These are phyloP conservation scores for Cairina moschata DNA, from an alignment of 2,113 vertebrate species.

Conservation along the genomic window DNA sequence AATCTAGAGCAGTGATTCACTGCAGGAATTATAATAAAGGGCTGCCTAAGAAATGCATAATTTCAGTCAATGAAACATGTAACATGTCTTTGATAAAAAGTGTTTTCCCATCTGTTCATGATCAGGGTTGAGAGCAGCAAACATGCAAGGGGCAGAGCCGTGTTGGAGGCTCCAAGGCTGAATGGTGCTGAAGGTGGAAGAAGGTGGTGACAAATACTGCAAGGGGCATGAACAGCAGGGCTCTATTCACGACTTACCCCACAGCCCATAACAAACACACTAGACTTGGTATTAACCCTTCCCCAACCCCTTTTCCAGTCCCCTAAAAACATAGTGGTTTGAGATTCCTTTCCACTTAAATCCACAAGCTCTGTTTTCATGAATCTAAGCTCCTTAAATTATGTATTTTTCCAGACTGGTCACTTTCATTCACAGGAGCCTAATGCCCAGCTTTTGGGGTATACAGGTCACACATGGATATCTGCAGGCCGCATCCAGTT, in stretches of 20 bases:
- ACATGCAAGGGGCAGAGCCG: background rate
- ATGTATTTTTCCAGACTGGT: background rate
- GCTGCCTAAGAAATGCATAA: conserved; percentile 28
- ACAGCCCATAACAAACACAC: background rate
- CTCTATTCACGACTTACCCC: background rate
- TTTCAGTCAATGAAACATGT: conserved; percentile 14
- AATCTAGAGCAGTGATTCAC: conserved; percentile 44
- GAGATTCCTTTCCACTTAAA: background rate
- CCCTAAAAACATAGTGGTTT: background rate
- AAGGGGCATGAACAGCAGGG: background rate
- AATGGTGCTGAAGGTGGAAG: background rate
- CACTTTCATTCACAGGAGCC: background rate
- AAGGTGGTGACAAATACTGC: background rate
- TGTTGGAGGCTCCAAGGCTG: background rate
- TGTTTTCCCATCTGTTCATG: background rate
- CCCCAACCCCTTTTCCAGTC: background rate
- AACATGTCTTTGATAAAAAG: background rate
- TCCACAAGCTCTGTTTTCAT: background rate
- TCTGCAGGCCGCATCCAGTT: background rate
- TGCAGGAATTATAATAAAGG: conserved; percentile 42
- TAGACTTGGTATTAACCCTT: background rate
- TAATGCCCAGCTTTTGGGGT: background rate
- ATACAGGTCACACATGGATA: background rate
- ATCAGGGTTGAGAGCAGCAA: background rate
- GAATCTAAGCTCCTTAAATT: background rate